Evolutionary conservation across 2,888 invertebrate genomes (phyloP).

Genomic region (Cataglyphis livida): DNA sequence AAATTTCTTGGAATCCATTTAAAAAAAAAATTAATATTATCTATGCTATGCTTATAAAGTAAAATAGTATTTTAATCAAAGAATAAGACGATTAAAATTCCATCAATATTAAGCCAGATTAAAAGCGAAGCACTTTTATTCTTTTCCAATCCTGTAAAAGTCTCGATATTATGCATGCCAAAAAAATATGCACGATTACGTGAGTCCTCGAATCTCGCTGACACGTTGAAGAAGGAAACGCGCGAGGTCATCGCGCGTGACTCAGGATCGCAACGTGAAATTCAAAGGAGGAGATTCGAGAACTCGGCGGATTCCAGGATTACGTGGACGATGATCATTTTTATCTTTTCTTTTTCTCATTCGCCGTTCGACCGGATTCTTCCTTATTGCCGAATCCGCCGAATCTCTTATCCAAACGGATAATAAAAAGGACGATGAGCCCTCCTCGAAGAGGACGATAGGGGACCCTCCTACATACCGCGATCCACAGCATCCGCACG

Average conservation of each 20-base stretch:
- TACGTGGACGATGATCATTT: slow-evolving; percentile 64
- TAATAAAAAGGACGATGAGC: slow-evolving; percentile 79
- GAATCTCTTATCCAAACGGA: slow-evolving; percentile 64
- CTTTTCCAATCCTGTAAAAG: background rate
- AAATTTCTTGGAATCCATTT: background rate
- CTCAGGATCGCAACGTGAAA: slow-evolving; percentile 57
- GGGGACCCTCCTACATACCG: slow-evolving; percentile 34
- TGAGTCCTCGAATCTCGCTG: slow-evolving; percentile 12
- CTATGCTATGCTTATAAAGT: background rate
- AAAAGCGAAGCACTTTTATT: background rate
- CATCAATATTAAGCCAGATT: slow-evolving; percentile 28
- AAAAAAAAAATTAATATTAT: background rate
- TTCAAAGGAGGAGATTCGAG: slow-evolving; percentile 18
- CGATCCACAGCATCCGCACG: slow-evolving; percentile 9
- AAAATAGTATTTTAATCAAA: slow-evolving; percentile 15
- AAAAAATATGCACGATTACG: slow-evolving; percentile 29
- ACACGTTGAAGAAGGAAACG: slow-evolving; percentile 16
- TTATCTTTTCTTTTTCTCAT: slow-evolving; percentile 51
- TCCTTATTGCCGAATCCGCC: slow-evolving; percentile 72
- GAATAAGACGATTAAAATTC: slow-evolving; percentile 14
- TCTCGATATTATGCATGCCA: slow-evolving; percentile 1
- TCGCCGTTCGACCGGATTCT: slow-evolving; percentile 63
- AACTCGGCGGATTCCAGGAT: slow-evolving; percentile 65
- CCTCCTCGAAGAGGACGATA: slow-evolving; percentile 34
- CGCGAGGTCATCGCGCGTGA: slow-evolving; percentile 67